Evolutionary conservation across 1,140 invertebrate species (phyloP).

Genomic region (Brachionus angularis): DNA sequence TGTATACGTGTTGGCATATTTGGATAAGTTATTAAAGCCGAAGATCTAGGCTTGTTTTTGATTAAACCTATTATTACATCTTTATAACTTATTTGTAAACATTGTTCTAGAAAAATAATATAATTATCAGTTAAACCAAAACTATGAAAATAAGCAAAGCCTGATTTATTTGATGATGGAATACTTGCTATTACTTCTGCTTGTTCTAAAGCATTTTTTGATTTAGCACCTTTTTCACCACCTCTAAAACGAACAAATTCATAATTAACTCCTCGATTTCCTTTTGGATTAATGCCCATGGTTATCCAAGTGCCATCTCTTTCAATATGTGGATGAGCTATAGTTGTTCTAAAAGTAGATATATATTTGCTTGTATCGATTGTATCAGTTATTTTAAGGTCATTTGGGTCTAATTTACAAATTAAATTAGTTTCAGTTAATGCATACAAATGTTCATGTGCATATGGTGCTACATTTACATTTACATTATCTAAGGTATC

Average conservation of each 20-base stretch:
- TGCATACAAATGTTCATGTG: conserved; percentile 72
- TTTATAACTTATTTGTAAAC: conserved; percentile 66
- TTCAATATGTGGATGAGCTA: conserved; percentile 68
- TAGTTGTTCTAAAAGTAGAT: conserved; percentile 47
- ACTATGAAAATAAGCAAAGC: conserved; percentile 23
- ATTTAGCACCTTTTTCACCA: conserved; percentile 10
- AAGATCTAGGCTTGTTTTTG: conserved; percentile 55
- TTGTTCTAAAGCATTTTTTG: conserved; percentile 21
- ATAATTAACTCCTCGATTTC: neutral
- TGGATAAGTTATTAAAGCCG: conserved; percentile 60
- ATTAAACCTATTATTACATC: conserved; percentile 61
- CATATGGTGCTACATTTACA: conserved; percentile 81
- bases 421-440: conserved; percentile 76
- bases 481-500: conserved; percentile 73
- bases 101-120: conserved; percentile 49
- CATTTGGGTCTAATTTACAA: conserved; percentile 69
- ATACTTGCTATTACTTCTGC: conserved; percentile 22
- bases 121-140: conserved; percentile 38
- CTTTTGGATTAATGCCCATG: conserved; percentile 56
- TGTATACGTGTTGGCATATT: conserved; percentile 56
- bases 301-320: conserved; percentile 73
- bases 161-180: conserved; percentile 9
- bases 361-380: conserved; percentile 52
- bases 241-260: conserved; percentile 32
- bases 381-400: conserved; percentile 64